Conservation (phyloP, 2,797 vertebrate species). For the Neopelma chrysocephalum region DNA sequence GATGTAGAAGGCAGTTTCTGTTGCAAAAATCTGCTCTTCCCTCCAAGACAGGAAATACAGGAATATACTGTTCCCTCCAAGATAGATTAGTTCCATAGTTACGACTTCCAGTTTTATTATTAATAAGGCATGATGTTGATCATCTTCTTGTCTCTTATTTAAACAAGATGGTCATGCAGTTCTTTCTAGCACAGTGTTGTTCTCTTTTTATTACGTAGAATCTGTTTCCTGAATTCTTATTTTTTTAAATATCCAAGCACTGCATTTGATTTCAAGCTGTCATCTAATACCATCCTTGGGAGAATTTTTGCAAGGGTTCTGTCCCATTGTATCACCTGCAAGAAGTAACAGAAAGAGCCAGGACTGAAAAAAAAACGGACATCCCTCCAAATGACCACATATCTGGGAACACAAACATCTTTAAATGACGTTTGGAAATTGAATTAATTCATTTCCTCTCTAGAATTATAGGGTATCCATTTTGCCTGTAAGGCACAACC, state of each 20-base stretch:
- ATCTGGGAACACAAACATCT: not conserved
- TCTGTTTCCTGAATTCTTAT: conserved; percentile 6
- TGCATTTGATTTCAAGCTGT: not conserved
- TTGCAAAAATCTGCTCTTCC: conserved; percentile 53
- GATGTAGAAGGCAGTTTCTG: conserved; percentile 19
- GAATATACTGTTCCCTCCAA: conserved; percentile 53
- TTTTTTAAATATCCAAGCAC: not conserved
- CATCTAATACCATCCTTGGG: not conserved
- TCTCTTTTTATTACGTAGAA: not conserved
- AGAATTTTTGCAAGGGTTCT: not conserved
- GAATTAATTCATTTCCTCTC: not conserved
- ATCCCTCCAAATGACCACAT: not conserved
- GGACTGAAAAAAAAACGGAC: not conserved
- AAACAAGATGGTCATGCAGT: conserved; percentile 42
- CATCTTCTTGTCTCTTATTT: conserved; percentile 53
- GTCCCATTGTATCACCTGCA: not conserved
- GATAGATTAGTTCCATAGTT: conserved; percentile 59
- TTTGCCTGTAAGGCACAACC: conserved; percentile 2
- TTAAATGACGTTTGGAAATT: not conserved
- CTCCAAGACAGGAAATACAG: conserved; percentile 59
- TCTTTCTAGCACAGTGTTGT: conserved; percentile 4
- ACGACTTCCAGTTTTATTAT: conserved; percentile 63
- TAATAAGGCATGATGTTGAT: conserved; percentile 59
- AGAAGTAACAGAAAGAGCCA: not conserved
- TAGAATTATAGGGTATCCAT: not conserved